Conservation (phyloP, 2,888 invertebrate species). For the Epistrophella euchroma region DNA sequence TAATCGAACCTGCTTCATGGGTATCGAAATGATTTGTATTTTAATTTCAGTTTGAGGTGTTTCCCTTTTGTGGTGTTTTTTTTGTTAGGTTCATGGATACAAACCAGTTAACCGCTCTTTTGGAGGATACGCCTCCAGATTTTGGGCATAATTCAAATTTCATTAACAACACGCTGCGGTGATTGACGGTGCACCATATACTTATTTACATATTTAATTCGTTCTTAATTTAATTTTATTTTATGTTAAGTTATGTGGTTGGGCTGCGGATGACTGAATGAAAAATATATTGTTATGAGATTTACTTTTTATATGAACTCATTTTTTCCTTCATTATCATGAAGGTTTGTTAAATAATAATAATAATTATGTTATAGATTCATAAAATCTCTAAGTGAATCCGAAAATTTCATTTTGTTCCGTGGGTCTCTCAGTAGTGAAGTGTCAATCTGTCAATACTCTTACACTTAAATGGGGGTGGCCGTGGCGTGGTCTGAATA, state of each 20-base stretch:
- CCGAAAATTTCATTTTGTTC: no score
- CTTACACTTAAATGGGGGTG: no score
- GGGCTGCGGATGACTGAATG: neutral
- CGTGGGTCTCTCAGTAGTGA: no score
- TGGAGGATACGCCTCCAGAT: slow-evolving; percentile 63
- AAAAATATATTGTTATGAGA: slow-evolving; percentile 1
- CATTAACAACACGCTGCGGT: slow-evolving; percentile 66
- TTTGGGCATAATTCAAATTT: slow-evolving; percentile 63
- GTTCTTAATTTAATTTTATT: slow-evolving; percentile 59
- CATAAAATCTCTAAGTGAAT: no score
- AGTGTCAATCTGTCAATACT: no score
- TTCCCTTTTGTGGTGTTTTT: slow-evolving; percentile 12
- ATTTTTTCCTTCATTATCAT: neutral
- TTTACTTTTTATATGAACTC: neutral
- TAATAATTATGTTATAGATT: no score
- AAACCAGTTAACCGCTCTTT: slow-evolving; percentile 49
- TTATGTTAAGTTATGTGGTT: slow-evolving; percentile 35
- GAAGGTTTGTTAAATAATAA: neutral
- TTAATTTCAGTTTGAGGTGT: slow-evolving; percentile 57
- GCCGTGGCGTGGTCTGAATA: no score
- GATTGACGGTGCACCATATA: slow-evolving; percentile 66
- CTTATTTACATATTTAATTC: slow-evolving; percentile 71
- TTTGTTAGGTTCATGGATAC: slow-evolving; percentile 14
- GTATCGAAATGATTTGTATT: slow-evolving; percentile 69
- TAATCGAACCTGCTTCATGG: slow-evolving; percentile 71